These are phyloP conservation scores for Phrynocephalus forsythii DNA, from an alignment of 2,797 vertebrate species.

Conservation along the genomic window DNA sequence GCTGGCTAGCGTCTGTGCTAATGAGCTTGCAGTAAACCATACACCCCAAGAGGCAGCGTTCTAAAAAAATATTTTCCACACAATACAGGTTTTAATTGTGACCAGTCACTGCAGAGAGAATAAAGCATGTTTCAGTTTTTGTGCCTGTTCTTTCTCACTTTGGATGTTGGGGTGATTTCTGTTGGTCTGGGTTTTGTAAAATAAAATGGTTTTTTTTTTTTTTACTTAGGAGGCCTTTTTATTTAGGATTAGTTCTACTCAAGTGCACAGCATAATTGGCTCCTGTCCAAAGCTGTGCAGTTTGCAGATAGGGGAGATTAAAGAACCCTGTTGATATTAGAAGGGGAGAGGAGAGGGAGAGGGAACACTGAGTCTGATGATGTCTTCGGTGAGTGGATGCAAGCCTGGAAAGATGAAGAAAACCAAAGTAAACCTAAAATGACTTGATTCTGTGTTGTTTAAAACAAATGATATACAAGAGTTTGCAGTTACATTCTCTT, in stretches of 20 bases:
- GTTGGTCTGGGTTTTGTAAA: conserved; percentile 47
- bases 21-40: conserved; percentile 47
- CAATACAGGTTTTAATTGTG: conserved; percentile 41
- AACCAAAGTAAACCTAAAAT: not conserved
- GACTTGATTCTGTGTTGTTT: not conserved
- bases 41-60: not conserved
- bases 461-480: conserved; percentile 2
- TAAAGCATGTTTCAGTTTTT: conserved; percentile 22
- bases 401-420: not conserved
- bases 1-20: conserved; percentile 39
- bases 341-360: not conserved
- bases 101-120: conserved; percentile 47
- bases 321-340: conserved; percentile 25
- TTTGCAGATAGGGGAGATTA: conserved; percentile 31
- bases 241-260: conserved; percentile 45
- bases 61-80: conserved; percentile 66
- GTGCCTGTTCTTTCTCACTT: not conserved
- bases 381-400: not conserved
- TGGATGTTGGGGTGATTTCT: conserved; percentile 6
- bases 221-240: conserved; percentile 51
- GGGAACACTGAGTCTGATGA: not conserved
- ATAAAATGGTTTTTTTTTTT: conserved; percentile 50
- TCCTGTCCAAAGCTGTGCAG: conserved; percentile 35
- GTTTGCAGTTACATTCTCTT: not conserved
- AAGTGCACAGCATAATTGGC: conserved; percentile 50